phyloP scores from a whole-genome alignment of 2,888 invertebrate genomes.

The Clusia tigrina region DNA sequence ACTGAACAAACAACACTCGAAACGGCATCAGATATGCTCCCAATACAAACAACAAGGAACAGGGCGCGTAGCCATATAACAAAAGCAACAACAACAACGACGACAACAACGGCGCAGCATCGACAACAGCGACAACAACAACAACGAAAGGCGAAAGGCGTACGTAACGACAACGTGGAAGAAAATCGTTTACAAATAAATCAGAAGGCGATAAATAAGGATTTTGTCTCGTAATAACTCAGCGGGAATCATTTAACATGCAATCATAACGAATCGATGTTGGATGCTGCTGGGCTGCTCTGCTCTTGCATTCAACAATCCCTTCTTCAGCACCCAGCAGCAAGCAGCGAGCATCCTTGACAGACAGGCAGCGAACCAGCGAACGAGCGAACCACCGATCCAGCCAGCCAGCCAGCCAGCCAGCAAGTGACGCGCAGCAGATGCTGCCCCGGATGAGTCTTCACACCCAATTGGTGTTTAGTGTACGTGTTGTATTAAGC shows the following conservation, averaged over 20 bases:
- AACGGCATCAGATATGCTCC: constrained; percentile 7
- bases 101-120: constrained; percentile 6
- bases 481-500: constrained; percentile 1
- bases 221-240: constrained; percentile 65
- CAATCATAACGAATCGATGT: constrained; percentile 63
- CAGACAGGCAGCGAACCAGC: too few relatives aligned
- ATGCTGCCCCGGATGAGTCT: constrained; percentile 23
- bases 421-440: not conserved
- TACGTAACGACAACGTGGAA: constrained; percentile 32
- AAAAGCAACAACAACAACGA: constrained; percentile 34
- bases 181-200: constrained; percentile 62
- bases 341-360: constrained; percentile 20
- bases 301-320: constrained; percentile 16
- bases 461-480: constrained; percentile 19
- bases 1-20: constrained; percentile 21
- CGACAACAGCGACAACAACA: constrained; percentile 33
- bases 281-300: constrained; percentile 51
- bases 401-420: not conserved
- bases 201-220: constrained; percentile 65
- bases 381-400: not conserved
- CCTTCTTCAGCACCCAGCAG: constrained; percentile 28
- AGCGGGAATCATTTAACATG: constrained; percentile 64
- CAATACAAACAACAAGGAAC: constrained; percentile 29
- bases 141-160: constrained; percentile 29
- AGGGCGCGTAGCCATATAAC: constrained; percentile 21